These are phyloP conservation scores for Hyles lineata DNA, from an alignment of 2,888 invertebrate genomes.

Conservation along the genomic window DNA sequence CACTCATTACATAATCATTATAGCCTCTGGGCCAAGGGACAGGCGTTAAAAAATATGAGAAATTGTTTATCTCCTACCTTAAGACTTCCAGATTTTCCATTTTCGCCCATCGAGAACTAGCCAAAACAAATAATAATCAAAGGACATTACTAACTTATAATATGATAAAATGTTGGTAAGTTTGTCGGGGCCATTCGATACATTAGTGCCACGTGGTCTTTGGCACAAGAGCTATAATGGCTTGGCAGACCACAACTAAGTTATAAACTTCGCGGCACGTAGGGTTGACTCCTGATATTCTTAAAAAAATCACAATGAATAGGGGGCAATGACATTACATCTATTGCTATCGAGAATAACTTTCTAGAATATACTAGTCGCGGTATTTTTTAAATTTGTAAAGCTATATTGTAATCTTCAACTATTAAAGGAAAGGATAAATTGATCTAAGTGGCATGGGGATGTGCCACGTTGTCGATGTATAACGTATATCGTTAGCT, in stretches of 20 bases:
- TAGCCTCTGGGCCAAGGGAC: no score
- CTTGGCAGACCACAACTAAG: conserved; percentile 26
- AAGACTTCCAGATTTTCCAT: background rate
- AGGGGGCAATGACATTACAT: background rate
- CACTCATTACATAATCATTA: no score
- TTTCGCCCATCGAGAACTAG: background rate
- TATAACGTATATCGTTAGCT: no score
- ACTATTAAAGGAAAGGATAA: no score
- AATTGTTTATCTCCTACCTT: no score
- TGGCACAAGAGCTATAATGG: conserved; percentile 31
- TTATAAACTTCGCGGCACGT: background rate
- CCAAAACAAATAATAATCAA: background rate
- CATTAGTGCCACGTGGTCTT: conserved; percentile 21
- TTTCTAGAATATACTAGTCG: no score
- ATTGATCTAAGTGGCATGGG: no score
- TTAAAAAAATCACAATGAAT: background rate
- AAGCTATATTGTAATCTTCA: no score
- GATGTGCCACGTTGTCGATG: no score
- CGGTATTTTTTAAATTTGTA: no score
- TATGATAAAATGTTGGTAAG: conserved; percentile 9
- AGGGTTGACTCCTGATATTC: conserved; percentile 6
- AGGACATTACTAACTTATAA: conserved; percentile 16
- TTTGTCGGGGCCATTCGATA: conserved; percentile 22
- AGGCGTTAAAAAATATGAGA: no score
- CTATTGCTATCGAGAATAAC: no score